A percentile compares a stretch with the other conserved stretches of the same genome.
These are phyloP conservation scores for Sparidentex hasta DNA, from an alignment of 2,797 vertebrate genomes.

Conservation along the genomic window DNA sequence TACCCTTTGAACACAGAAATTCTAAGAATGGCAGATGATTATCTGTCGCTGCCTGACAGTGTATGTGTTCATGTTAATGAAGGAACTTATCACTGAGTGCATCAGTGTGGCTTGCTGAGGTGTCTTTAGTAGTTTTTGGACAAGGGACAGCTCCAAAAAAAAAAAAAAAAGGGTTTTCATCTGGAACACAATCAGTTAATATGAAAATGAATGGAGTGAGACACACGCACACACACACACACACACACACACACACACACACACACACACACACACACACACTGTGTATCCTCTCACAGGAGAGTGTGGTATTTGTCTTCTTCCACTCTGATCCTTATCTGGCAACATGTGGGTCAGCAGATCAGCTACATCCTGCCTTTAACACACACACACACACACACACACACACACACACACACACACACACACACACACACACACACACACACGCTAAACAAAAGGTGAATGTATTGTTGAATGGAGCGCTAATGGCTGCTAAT, in stretches of 20 bases:
- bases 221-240: conserved; percentile 15
- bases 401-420: conserved; percentile 27
- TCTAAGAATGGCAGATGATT: too few relatives aligned
- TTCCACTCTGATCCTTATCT: conserved; percentile 62
- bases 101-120: too few relatives aligned
- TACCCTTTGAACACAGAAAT: too few relatives aligned
- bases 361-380: conserved; percentile 68
- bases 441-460: conserved; percentile 55
- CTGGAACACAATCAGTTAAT: too few relatives aligned
- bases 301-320: conserved; percentile 49
- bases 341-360: conserved; percentile 57
- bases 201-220: not conserved
- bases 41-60: too few relatives aligned
- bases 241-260: conserved; percentile 17
- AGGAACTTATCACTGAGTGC: too few relatives aligned
- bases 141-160: too few relatives aligned
- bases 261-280: conserved; percentile 29
- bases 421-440: conserved; percentile 26
- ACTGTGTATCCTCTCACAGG: not conserved
- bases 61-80: too few relatives aligned
- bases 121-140: too few relatives aligned
- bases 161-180: too few relatives aligned
- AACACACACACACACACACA: conserved; percentile 11
- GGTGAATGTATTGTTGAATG: conserved; percentile 29
- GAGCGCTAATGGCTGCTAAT: conserved; percentile 44